Base-by-base conservation (phyloP, 2,888 invertebrate species). In the Abrostola triplasia region DNA sequence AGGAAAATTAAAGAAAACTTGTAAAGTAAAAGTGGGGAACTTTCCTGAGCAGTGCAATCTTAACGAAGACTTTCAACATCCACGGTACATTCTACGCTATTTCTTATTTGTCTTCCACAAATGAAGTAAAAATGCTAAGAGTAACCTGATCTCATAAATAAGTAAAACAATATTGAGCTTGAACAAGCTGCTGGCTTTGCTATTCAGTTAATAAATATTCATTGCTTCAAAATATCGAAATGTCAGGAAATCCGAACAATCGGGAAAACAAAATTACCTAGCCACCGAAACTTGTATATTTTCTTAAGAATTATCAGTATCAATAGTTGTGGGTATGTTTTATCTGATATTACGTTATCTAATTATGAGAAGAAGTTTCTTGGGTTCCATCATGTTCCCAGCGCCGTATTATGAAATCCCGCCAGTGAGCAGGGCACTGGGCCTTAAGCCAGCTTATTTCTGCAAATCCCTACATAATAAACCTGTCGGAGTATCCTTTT, bases 1-100 rank as follows among this genome's bases (percentile, higher is more conserved):
- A 41, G 44, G 55, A 57, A 56, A 56, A 59, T 61, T 59, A 61
- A 61, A 60, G 38, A 57, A 60, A 67, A 67, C 60, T 67, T 64
- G 0, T 36, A 57, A 59, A 64, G 72, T 56, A 50, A 60, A 73
- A 62, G 37, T 41, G 55, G 8, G 36, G 40, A 36, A 56, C 41
- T 60, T 73, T 55, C 8, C n/a, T 7, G 13, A 51, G 41, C 11
- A 54, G 10, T 37, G 56, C 38, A 38, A 73, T 55, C 7, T 60
- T 9, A 44, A 50, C 40, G 13, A 65, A 56, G 38, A 56, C 47
- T 41, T 41, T 35, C 38, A 53, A 58, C 24, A 47, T 47, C 24
- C 44, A 47, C 44, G 13, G 8, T 6, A 2, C 13, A 47, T 47
- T 47, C 9, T 9, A 13, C 12, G 13, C 4, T 0, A 8, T 44